Evolutionary conservation across 2,888 invertebrate species (phyloP).

Genomic region (Protodeltote pygarga): DNA sequence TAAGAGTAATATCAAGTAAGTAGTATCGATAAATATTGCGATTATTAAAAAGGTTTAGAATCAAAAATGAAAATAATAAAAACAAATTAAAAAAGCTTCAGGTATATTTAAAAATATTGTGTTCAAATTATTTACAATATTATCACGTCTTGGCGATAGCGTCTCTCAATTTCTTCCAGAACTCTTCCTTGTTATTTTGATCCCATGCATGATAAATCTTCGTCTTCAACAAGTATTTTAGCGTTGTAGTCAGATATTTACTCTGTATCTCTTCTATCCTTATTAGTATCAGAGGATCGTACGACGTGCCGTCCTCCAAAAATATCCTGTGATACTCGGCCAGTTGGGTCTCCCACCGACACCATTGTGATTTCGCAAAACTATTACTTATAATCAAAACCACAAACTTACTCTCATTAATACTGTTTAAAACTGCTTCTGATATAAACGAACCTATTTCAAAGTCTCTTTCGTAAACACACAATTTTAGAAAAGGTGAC

Average conservation of each 20-base stretch:
- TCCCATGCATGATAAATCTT: slow-evolving; percentile 89
- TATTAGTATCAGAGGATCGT: slow-evolving; percentile 88
- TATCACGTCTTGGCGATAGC: slow-evolving; percentile 60
- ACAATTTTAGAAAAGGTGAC: slow-evolving; percentile 87
- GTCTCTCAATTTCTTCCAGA: slow-evolving; percentile 77
- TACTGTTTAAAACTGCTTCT: slow-evolving; percentile 89
- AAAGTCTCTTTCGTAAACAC: slow-evolving; percentile 90
- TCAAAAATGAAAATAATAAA: too few relatives aligned
- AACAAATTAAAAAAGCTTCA: too few relatives aligned
- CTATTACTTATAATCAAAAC: slow-evolving; percentile 89
- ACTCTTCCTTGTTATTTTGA: slow-evolving; percentile 72
- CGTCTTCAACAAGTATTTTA: slow-evolving; percentile 88
- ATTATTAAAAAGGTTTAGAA: too few relatives aligned
- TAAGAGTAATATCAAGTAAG: too few relatives aligned
- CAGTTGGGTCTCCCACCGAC: slow-evolving; percentile 90
- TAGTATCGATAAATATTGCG: too few relatives aligned
- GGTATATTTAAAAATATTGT: too few relatives aligned
- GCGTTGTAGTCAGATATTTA: slow-evolving; percentile 85
- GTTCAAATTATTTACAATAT: slow-evolving; percentile 18
- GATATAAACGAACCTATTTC: slow-evolving; percentile 88
- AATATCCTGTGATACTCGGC: slow-evolving; percentile 89
- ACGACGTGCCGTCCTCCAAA: slow-evolving; percentile 84
- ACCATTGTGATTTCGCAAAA: slow-evolving; percentile 91
- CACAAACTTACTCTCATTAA: slow-evolving; percentile 88
- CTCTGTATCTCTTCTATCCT: slow-evolving; percentile 87